Percentiles rank a stretch among this genome's conserved stretches.
Conservation (phyloP, 2,888 invertebrate genomes). For the Clanis bilineata region DNA sequence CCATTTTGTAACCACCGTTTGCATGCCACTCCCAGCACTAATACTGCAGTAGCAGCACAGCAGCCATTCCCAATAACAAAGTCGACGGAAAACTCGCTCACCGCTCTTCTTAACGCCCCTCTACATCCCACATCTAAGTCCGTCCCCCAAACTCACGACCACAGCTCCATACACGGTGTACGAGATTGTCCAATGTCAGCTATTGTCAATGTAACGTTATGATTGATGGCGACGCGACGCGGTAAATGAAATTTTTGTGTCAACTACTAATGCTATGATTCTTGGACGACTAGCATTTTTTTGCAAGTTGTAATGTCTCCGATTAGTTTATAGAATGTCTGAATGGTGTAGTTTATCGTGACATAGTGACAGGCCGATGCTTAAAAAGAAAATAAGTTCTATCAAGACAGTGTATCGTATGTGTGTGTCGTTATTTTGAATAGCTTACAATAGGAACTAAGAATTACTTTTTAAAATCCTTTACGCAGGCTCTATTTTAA, state of each 20-base stretch:
- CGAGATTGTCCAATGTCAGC: slow-evolving; percentile 12
- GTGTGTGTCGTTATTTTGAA: no score
- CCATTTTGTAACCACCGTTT: no score
- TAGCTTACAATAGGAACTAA: no score
- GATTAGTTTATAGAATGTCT: not conserved
- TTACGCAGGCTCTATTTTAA: no score
- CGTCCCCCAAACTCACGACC: slow-evolving; percentile 10
- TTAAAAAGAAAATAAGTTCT: no score
- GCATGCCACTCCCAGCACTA: no score
- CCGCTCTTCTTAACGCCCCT: not conserved
- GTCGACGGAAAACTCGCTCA: not conserved
- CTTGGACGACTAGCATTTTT: not conserved
- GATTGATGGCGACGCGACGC: slow-evolving; percentile 10
- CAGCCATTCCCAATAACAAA: no score
- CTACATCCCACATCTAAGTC: not conserved
- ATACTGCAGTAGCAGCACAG: no score
- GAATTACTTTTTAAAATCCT: no score
- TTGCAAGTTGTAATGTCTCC: not conserved
- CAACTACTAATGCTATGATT: slow-evolving; percentile 11
- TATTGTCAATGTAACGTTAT: slow-evolving; percentile 13
- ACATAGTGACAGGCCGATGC: no score
- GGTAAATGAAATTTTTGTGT: slow-evolving; percentile 12
- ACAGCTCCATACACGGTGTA: slow-evolving; percentile 5
- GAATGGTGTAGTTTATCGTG: no score
- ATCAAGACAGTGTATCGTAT: no score